Base-by-base conservation (phyloP, 2,797 vertebrate genomes). In the Loris lydekkerianus region DNA sequence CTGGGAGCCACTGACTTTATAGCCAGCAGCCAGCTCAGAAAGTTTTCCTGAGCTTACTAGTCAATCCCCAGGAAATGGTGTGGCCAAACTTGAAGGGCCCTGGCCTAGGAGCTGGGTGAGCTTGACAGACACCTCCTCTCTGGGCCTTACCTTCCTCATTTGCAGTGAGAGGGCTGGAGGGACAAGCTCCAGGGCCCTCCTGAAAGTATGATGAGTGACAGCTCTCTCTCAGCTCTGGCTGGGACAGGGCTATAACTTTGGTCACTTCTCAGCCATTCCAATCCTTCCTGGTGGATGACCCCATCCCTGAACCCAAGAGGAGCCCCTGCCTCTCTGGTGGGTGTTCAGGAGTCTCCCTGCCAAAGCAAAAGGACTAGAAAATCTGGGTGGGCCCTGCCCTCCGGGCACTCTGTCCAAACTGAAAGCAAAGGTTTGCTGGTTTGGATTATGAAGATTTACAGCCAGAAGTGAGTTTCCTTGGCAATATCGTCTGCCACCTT, bases 381-480 rank as follows among this genome's bases (percentile, higher is more conserved):
- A 60, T 83, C 72, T 69, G 27, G 77, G 76, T 67, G 93, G 86
- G 46, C 46, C 86, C 61, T 81, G 80, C 70, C 80, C 95, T 90
- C 67, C 1, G 29, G 84, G 81, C 63, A 8, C 61, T 11, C 9
- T 29, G 75, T 96, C 95, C 94, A 95, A 96, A 96, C 10, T 11
- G 21, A 96, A 95, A 96, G 96, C 34, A 78, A 96, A 97, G 96
- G 88, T 97, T 96, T 90, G 94, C 82, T 96, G 96, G 58, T 86
- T 97, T 97, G 97, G 96, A 94, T 95, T 91, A 97, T 96, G 93
- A 96, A 97, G 95, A 98, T 97, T 97, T 97, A 97, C 97, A 97
- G 97, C 94, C 37, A 65, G 97, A 93, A 96, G 97, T 96, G 98
- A 95, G 97, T 97, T 97, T 98, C 97, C 97, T 73, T 93, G 96